These are phyloP conservation scores for Choloepus didactylus DNA, from an alignment of 2,797 vertebrate genomes.

Conservation along the genomic window DNA sequence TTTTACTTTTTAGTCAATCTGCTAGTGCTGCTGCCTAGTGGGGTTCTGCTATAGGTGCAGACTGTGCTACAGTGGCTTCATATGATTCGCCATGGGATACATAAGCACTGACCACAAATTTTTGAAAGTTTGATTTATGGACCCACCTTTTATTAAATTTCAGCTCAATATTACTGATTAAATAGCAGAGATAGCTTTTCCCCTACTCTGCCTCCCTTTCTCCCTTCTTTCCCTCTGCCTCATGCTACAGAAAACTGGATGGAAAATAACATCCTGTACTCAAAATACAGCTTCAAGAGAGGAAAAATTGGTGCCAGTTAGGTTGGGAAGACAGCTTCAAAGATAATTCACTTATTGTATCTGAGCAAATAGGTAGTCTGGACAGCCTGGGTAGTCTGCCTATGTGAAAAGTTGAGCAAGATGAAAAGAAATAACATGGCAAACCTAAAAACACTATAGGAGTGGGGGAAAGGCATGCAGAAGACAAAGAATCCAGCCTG, in stretches of 20 bases:
- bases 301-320: conserved; percentile 26
- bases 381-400: neutral
- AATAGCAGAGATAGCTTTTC: neutral
- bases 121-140: neutral
- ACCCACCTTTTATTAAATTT: conserved; percentile 33
- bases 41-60: neutral
- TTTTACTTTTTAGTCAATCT: conserved; percentile 6
- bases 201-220: neutral
- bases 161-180: conserved; percentile 36
- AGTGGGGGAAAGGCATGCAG: neutral
- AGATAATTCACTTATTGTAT: neutral
- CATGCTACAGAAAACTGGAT: neutral
- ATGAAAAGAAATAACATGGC: neutral
- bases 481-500: neutral
- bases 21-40: neutral
- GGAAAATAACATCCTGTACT: conserved; percentile 49
- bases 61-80: neutral
- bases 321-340: conserved; percentile 1
- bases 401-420: neutral
- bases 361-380: neutral
- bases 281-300: conserved; percentile 17
- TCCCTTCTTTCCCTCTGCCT: conserved; percentile 18
- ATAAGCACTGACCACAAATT: neutral
- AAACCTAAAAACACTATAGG: neutral
- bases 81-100: conserved; percentile 33